Percentiles rank a stretch among this genome's conserved stretches.
Evolutionary conservation across 2,888 invertebrate species (phyloP).

Genomic region (Tubiluchus corallicola): DNA sequence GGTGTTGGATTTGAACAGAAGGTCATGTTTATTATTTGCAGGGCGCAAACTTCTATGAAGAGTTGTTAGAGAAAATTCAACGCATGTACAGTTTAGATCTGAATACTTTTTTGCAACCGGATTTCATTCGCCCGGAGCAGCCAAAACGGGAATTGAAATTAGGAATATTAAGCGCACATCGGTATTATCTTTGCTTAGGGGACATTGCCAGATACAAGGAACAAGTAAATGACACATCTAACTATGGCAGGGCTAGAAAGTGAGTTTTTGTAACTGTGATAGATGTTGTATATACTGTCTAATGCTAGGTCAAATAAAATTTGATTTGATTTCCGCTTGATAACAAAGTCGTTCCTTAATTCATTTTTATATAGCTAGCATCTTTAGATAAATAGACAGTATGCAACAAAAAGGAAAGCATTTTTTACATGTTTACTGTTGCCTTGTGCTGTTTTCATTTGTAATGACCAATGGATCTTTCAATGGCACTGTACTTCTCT

Average conservation of each 20-base stretch:
- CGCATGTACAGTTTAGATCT: constrained; percentile 52
- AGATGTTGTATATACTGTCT: no score
- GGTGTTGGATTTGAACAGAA: no score
- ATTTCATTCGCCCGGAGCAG: constrained; percentile 10
- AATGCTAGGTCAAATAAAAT: no score
- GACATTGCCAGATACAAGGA: constrained; percentile 80
- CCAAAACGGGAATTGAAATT: constrained; percentile 34
- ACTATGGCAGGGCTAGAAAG: constrained; percentile 56
- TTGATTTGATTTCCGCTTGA: no score
- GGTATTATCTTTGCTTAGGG: constrained; percentile 69
- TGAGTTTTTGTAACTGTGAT: no score
- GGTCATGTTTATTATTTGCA: constrained; percentile 15
- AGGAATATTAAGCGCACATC: constrained; percentile 67
- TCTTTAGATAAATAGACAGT: not conserved
- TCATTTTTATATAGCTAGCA: not conserved
- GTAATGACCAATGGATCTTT: no score
- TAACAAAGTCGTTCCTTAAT: constrained; percentile 2
- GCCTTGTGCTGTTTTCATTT: no score
- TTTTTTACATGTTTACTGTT: no score
- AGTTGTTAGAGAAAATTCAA: constrained; percentile 50
- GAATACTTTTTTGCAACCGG: constrained; percentile 25
- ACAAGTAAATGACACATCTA: constrained; percentile 49
- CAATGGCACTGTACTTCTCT: no score
- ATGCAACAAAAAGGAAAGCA: constrained; percentile 19
- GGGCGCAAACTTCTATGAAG: constrained; percentile 45